These are phyloP conservation scores for Solenopsis fugax DNA, from an alignment of 1,140 invertebrate species.

Conservation along the genomic window DNA sequence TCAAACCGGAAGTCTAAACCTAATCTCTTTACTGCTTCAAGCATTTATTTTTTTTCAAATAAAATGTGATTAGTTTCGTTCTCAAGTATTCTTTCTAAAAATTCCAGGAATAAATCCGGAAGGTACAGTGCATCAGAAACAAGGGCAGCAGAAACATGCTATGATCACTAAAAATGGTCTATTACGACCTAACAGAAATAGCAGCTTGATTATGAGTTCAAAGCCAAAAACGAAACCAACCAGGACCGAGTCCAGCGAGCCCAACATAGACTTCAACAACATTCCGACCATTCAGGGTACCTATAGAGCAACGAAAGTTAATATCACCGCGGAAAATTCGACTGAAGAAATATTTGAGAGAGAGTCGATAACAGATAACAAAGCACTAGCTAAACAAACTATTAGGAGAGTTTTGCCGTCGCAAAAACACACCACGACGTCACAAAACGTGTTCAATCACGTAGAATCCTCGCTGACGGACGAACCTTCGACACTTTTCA, in stretches of 20 bases:
- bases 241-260: conserved; percentile 82
- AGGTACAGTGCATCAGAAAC: conserved; percentile 74
- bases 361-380: neutral
- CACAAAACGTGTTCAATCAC: neutral
- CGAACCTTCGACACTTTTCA: conserved; percentile 30
- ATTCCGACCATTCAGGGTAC: conserved; percentile 85
- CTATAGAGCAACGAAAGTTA: conserved; percentile 84
- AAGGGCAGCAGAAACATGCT: conserved; percentile 81
- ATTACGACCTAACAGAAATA: conserved; percentile 81
- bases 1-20: neutral
- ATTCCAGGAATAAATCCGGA: conserved; percentile 81
- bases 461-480: conserved; percentile 16
- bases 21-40: neutral
- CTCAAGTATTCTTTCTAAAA: neutral
- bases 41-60: conserved; percentile 2
- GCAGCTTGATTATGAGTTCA: conserved; percentile 80
- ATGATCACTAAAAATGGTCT: conserved; percentile 86
- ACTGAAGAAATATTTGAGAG: neutral
- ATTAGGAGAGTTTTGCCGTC: neutral
- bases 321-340: conserved; percentile 55
- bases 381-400: neutral
- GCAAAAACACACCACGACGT: conserved; percentile 16
- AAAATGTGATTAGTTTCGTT: neutral
- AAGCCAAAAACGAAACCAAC: conserved; percentile 85
- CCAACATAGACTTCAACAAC: conserved; percentile 83